Base-by-base conservation (phyloP, 1,140 invertebrate species). In the Lasioglossum baleicum region DNA sequence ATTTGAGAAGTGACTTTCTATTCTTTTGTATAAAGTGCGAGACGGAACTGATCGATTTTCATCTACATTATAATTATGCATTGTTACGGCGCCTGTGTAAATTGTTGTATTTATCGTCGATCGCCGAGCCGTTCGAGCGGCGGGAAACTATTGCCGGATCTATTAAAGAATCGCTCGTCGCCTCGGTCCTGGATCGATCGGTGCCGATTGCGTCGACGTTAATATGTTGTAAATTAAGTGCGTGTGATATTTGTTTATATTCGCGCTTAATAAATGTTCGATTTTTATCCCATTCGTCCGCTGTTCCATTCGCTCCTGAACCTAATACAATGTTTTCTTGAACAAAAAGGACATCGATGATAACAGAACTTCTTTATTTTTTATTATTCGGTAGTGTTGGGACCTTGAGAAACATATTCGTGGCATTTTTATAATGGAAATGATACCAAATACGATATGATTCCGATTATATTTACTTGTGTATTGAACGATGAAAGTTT, bases 191-290 rank as follows among this genome's bases (percentile, higher is more conserved):
- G 11, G 56, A 53, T n/a, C 42, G 40, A 48, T 13, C 68, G 31
- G 22, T 61, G 42, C 35, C 44, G n/a, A 80, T 51, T 63, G 68
- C 58, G 75, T 48, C 58, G 58, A 64, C 75, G 76, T 65, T 70
- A 81, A 83, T 80, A 72, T 40, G 65, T 75, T 78, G 80, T 86
- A 83, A 81, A 83, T 83, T 64, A 86, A 81, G 82, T 65, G 72
- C 71, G 85, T 80, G 77, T 83, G 85, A 84, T 70, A 80, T 68
- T 75, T 42, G 79, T 84, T 74, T 86, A 56, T 58, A 71, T 60
- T 81, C 80, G 78, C 67, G 81, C 60, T 84, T 80, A 87, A 87
- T 85, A 86, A 88, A 83, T 58, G 48, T 69, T 82, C 53, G 48
- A 58, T 75, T 80, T 83, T 40, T 51, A 69, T 65, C 65, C 42